Percentiles rank a stretch among this genome's conserved stretches.
Evolutionary conservation across 2,888 invertebrate genomes (phyloP).

Genomic region (Polylopha cassiicola): DNA sequence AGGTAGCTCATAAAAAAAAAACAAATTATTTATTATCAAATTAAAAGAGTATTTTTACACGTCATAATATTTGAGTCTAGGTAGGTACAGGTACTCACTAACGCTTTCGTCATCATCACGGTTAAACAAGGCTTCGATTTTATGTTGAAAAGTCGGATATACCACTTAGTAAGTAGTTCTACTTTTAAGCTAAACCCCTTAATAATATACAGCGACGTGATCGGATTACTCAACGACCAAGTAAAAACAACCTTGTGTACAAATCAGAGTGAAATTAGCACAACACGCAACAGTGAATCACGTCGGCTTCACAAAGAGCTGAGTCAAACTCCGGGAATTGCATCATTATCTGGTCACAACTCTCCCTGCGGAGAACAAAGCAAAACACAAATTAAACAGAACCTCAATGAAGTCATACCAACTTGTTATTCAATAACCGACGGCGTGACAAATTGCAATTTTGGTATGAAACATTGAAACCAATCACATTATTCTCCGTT

Average conservation of each 20-base stretch:
- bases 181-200: background rate
- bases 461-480: too few species aligned
- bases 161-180: too few species aligned
- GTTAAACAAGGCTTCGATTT: too few species aligned
- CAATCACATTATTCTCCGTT: too few species aligned
- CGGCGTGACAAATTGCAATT: constrained; percentile 10
- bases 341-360: constrained; percentile 38
- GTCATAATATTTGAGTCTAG: too few species aligned
- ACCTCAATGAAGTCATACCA: constrained; percentile 20
- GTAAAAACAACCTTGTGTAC: constrained; percentile 45
- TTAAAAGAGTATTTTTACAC: too few species aligned
- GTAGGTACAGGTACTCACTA: background rate
- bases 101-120: too few species aligned
- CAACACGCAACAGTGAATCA: constrained; percentile 56
- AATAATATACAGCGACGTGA: constrained; percentile 21
- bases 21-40: too few species aligned
- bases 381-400: constrained; percentile 6
- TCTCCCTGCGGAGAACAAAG: constrained; percentile 28
- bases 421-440: constrained; percentile 1
- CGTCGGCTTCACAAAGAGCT: constrained; percentile 33
- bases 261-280: constrained; percentile 48
- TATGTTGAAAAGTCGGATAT: too few species aligned
- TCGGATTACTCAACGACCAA: constrained; percentile 37
- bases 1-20: too few species aligned
- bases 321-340: constrained; percentile 45